Base-by-base conservation (phyloP, 1,140 invertebrate genomes). In the Pemphigus obesinymphae region DNA sequence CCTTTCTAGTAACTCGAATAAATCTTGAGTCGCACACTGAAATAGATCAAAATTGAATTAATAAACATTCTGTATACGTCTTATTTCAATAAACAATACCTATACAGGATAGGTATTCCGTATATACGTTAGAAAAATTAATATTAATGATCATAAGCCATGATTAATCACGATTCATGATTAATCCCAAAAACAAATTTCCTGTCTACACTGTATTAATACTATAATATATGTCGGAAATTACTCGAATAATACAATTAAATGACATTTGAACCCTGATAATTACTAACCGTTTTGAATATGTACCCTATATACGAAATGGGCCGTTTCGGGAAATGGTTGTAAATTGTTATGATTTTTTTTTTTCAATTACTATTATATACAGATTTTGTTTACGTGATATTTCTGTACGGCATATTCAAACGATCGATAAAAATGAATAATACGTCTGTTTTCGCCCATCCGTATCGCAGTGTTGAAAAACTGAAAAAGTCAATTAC, bases 1-100 rank as follows among this genome's bases (percentile, higher is more conserved):
- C 86, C 93, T 90, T 87, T 97, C 95, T 83, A 98, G 89, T 82
- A 98, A 88, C 87, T 96, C 95, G 87, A 97, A 96, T 53, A 95
- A 89, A 88, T 96, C 94, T 85, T 93, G 92, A 73, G 92, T 92
- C 48, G 93, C 91, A 78, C 91, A 91, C 88, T 91, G 89, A 48
- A 90, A 85, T 43, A 82, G 34, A 17, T 23, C 2, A 45, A 43
- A 23, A 26, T 70, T 4, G 23, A 43, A 23, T 70, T 68, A 40
- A 66, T 66, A 66, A 8, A 34, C n/a, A n/a, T n/a, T n/a, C n/a
- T n/a, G n/a, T n/a, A n/a, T n/a, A n/a, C n/a, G n/a, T n/a, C n/a
- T n/a, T n/a, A 17, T 11, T 68, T 1, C n/a, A 13, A 68, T 23
- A 68, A 26, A 26, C 15, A 7, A 43, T 13, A 58, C 26, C n/a